phyloP scores from a whole-genome alignment of 2,113 vertebrate genomes.

The Labeo catla region DNA sequence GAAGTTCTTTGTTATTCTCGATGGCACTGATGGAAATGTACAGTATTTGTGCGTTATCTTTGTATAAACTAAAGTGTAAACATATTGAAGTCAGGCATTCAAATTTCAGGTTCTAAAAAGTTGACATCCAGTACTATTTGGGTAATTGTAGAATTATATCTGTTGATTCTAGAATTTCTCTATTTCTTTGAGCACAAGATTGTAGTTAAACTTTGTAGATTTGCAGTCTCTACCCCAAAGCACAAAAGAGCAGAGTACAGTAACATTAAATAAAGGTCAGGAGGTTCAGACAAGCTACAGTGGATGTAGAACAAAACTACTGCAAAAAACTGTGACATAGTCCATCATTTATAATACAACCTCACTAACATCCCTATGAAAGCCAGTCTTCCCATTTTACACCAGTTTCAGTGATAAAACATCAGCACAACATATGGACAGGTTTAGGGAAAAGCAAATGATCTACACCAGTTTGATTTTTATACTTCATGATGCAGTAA shows the following conservation, averaged over 20 bases:
- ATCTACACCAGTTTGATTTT: neutral
- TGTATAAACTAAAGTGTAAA: neutral
- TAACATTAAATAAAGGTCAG: neutral
- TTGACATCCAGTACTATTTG: neutral
- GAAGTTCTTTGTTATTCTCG: conserved; percentile 19
- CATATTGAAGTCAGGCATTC: neutral
- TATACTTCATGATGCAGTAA: conserved; percentile 13
- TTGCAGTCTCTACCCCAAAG: neutral
- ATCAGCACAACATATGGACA: conserved; percentile 15
- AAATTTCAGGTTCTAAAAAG: neutral
- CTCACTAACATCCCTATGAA: neutral
- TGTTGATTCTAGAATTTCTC: neutral
- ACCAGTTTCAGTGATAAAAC: neutral
- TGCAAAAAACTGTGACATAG: neutral
- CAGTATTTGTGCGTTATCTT: conserved; percentile 11
- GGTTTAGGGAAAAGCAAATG: neutral
- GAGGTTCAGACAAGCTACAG: neutral
- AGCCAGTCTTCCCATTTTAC: neutral
- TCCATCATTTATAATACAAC: neutral
- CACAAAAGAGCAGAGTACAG: neutral
- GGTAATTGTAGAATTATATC: neutral
- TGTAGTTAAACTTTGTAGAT: neutral
- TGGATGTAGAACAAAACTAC: neutral
- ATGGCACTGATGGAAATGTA: conserved; percentile 2
- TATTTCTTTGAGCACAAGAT: neutral